Percentiles rank a stretch among this genome's conserved stretches.
Conservation (phyloP, 1,140 invertebrate species). For the Danaus plexippus region DNA sequence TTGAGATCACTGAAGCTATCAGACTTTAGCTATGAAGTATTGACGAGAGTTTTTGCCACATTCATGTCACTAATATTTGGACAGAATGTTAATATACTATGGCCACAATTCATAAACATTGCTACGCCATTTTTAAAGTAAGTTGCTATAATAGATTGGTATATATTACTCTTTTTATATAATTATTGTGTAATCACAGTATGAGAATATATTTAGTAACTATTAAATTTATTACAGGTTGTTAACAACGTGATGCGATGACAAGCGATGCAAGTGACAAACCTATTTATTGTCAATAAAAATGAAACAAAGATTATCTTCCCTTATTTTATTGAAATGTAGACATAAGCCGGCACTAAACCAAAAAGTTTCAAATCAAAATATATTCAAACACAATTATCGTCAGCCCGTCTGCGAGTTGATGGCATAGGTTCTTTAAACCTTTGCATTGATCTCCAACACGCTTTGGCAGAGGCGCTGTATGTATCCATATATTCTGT, state of each 20-base stretch:
- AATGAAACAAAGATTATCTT: slow-evolving; percentile 34
- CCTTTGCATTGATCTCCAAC: slow-evolving; percentile 73
- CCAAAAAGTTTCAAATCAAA: slow-evolving; percentile 6
- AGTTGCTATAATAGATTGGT: background rate
- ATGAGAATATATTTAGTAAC: background rate
- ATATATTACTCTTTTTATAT: no score
- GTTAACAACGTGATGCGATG: background rate
- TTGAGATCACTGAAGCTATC: slow-evolving; percentile 4
- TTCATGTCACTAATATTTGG: slow-evolving; percentile 15
- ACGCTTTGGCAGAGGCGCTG: slow-evolving; percentile 71
- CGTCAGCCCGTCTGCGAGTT: slow-evolving; percentile 68
- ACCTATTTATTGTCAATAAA: background rate
- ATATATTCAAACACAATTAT: slow-evolving; percentile 50
- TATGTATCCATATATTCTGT: slow-evolving; percentile 75
- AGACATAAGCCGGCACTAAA: slow-evolving; percentile 9
- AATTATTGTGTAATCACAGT: no score
- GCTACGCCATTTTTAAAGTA: slow-evolving; percentile 7
- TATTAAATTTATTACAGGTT: background rate
- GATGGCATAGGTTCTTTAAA: slow-evolving; percentile 74
- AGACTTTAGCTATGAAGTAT: background rate
- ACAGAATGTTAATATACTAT: slow-evolving; percentile 5
- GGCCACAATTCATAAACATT: slow-evolving; percentile 10
- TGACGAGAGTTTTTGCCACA: slow-evolving; percentile 1
- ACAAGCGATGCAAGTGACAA: background rate
- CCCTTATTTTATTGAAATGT: slow-evolving; percentile 33